phyloP scores from a whole-genome alignment of 2,888 invertebrate genomes.

The Papilio protenor region DNA sequence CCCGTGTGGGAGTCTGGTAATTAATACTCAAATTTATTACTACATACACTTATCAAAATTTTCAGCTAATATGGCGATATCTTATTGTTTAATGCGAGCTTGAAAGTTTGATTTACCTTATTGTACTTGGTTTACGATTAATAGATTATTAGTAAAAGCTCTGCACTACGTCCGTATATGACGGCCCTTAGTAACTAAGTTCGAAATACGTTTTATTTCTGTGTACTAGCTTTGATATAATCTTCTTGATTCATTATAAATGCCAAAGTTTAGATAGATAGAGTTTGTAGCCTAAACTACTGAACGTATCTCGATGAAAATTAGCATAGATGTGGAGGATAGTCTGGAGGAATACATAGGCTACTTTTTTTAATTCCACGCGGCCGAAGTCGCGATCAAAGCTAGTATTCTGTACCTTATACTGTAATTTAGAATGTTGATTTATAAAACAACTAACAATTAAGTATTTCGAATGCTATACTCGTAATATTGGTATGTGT shows the following conservation, averaged over 20 bases:
- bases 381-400: too few relatives aligned
- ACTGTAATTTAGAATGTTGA: too few relatives aligned
- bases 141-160: background rate
- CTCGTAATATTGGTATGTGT: constrained; percentile 21
- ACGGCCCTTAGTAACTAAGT: background rate
- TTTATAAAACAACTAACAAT: background rate
- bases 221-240: too few relatives aligned
- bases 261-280: too few relatives aligned
- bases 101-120: background rate
- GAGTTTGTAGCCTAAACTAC: too few relatives aligned
- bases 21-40: constrained; percentile 48
- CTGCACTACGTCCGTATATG: background rate
- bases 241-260: too few relatives aligned
- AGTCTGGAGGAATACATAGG: too few relatives aligned
- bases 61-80: constrained; percentile 25
- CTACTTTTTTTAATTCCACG: too few relatives aligned
- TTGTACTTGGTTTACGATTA: background rate
- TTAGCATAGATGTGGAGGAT: too few relatives aligned
- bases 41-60: constrained; percentile 34
- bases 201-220: background rate
- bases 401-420: background rate
- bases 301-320: too few relatives aligned
- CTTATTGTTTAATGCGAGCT: constrained; percentile 6
- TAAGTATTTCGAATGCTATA: too few relatives aligned
- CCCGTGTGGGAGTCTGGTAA: constrained; percentile 48